Conservation (phyloP, 2,113 vertebrate species). For the Oxygymnocypris stewartii region DNA sequence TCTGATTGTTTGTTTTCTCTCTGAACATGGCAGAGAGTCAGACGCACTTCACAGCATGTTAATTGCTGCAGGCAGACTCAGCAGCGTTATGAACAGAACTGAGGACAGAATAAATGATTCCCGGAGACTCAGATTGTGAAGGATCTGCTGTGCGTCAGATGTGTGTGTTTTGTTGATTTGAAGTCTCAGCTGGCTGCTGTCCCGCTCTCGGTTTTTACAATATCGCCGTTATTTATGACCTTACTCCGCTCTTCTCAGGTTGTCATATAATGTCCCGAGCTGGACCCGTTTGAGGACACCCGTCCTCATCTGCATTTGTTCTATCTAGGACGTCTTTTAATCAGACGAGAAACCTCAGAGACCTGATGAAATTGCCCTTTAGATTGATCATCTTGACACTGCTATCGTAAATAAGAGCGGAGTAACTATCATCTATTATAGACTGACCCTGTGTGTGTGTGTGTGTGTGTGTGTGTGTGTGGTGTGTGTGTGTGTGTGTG, state of each 20-base stretch:
- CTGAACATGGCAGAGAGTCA: background rate
- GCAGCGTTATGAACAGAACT: background rate
- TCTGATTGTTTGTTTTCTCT: constrained; percentile 1
- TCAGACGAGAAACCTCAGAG: constrained; percentile 65
- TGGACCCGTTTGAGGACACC: constrained; percentile 63
- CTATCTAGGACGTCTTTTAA: constrained; percentile 68
- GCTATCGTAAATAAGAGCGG: constrained; percentile 55
- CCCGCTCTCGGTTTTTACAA: constrained; percentile 53
- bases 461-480: background rate
- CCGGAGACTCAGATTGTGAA: background rate
- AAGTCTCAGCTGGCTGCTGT: background rate
- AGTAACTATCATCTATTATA: background rate
- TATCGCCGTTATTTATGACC: constrained; percentile 79
- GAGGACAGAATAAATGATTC: background rate
- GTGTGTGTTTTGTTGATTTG: background rate
- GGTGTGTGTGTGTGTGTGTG: too few relatives aligned
- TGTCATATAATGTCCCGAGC: constrained; percentile 61
- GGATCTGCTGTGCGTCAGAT: background rate
- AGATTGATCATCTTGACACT: constrained; percentile 72
- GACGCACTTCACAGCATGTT: background rate
- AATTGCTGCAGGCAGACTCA: background rate
- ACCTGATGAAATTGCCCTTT: constrained; percentile 65
- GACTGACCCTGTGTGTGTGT: background rate
- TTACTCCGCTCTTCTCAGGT: constrained; percentile 60
- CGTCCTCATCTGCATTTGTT: constrained; percentile 73